Evolutionary conservation across 2,888 invertebrate species (phyloP).

Genomic region (Erannis defoliaria): DNA sequence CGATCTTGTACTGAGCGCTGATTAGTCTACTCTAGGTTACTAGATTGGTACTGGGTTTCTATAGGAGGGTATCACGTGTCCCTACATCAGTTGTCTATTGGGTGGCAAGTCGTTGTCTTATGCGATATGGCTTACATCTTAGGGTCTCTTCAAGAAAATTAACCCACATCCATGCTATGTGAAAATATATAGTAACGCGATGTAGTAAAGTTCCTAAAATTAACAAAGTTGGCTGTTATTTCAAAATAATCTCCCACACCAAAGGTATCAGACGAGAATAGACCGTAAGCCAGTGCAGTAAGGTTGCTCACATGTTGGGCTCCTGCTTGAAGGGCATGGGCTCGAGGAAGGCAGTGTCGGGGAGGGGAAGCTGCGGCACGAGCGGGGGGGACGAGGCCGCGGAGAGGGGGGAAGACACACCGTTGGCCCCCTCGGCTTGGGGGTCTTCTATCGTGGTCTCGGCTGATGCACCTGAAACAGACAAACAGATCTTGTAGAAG

Average conservation of each 20-base stretch:
- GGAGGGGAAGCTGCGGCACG: conserved; percentile 59
- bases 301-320: conserved; percentile 70
- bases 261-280: conserved; percentile 6
- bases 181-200: background rate
- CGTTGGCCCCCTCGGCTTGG: conserved; percentile 35
- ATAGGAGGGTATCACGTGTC: no score
- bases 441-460: conserved; percentile 65
- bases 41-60: no score
- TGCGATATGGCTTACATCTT: no score
- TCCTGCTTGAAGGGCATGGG: conserved; percentile 79
- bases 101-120: no score
- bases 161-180: background rate
- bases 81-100: no score
- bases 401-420: conserved; percentile 46
- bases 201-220: background rate
- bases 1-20: no score
- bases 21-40: no score
- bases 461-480: conserved; percentile 70
- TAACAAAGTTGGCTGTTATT: no score
- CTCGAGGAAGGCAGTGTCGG: conserved; percentile 60
- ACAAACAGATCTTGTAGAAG: conserved; percentile 15
- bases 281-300: conserved; percentile 6
- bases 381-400: conserved; percentile 63
- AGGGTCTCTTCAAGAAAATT: background rate
- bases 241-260: background rate